Base-by-base conservation (phyloP, 2,797 vertebrate genomes). In the Hirundo rustica region DNA sequence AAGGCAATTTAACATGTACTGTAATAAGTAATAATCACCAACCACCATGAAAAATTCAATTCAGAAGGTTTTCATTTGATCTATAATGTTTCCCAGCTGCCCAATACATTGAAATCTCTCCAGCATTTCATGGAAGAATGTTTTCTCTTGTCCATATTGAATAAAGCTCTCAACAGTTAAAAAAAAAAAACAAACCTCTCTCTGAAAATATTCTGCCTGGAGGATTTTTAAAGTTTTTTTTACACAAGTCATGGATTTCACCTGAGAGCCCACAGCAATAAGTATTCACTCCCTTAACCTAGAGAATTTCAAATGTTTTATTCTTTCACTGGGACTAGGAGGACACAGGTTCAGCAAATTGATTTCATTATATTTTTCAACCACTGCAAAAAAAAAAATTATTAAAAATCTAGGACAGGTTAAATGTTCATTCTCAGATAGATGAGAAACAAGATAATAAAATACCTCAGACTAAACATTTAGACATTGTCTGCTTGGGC, bases 381-480 rank as follows among this genome's bases (percentile, higher is more conserved):
- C 16, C 17, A 79, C 10, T 66, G 34, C n/a, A 53, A 73, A 34
- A 57, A 79, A 88, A 42, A 27, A 55, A 14, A 36, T n/a, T n/a
- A 51, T 27, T 7, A 75, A 70, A 81, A 79, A 42, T 48, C 32
- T 27, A 88, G 74, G 54, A 86, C 48, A 95, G 73, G 89, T 95
- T 96, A 94, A 88, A 58, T 73, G 76, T 75, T 92, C 74, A 48
- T 86, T 97, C 92, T 95, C 83, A 93, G 94, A 92, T 29, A 92
- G 70, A 96, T 88, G 32, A 96, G 85, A 96, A 91, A 90, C 73
- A 95, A 96, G 90, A 96, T 94, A 94, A 97, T 96, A 96, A 96
- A 97, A 91, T 89, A 96, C 53, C 89, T 97, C 96, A 98, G 97
- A 98, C 97, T 98, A 97, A 98, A 98, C 96, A 97, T 97, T 98